Base-by-base conservation (phyloP, 2,888 invertebrate species). In the Acholoe squamosa region DNA sequence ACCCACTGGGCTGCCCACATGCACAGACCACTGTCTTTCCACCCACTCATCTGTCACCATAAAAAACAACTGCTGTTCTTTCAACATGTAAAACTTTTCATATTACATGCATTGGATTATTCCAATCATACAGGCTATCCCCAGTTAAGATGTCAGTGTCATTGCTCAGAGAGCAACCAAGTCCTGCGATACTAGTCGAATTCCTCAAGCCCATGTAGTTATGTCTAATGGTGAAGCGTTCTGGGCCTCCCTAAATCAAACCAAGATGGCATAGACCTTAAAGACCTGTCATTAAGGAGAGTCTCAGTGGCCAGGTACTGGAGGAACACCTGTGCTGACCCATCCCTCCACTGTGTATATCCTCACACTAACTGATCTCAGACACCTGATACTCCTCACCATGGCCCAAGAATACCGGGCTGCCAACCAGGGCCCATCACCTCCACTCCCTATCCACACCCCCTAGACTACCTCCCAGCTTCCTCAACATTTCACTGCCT, bases 1-100 rank as follows among this genome's bases (percentile, higher is more conserved):
- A 43, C 76, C n/a, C 76, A 76, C 76, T 7, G n/a, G 3, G 25
- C 76, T 76, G 76, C 76, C 76, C 76, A 76, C 76, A n/a, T 61
- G 61, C 61, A n/a, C 19, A 19, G 61, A 61, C 61, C n/a, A 61
- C 61, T 14, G 61, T 61, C 61, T 61, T n/a, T n/a, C 61, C 61
- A 61, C 61, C 61, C 19, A 61, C 61, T 7, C 43, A 43, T 10
- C 43, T 43, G 43, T 10, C 43, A 43, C 43, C 61, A 22, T 25
- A 61, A 5, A 61, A n/a, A 61, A 3, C 61, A n/a, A 5, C 31
- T n/a, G 28, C 76, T 31, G 31, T 25, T 7, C 76, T 5, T 25
- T n/a, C n/a, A n/a, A n/a, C n/a, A n/a, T n/a, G n/a, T n/a, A n/a
- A n/a, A n/a, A n/a, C n/a, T n/a, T n/a, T n/a, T n/a, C n/a, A n/a